Percentiles rank a stretch among this genome's conserved stretches.
phyloP scores from a whole-genome alignment of 2,888 invertebrate species.

The Eupeodes latifasciatus region DNA sequence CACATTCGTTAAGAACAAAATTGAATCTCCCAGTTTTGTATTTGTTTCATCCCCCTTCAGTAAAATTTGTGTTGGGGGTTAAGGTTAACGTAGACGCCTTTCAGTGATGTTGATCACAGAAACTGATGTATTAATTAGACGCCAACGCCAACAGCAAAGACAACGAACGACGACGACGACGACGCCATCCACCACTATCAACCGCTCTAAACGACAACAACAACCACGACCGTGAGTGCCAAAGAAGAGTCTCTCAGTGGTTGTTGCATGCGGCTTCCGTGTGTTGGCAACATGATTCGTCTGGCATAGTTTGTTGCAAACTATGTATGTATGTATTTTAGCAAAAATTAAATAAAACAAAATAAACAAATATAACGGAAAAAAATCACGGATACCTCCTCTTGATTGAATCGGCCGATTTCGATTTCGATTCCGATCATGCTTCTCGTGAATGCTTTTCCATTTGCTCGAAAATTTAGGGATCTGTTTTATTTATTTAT shows the following conservation, averaged over 20 bases:
- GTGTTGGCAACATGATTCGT: conserved; percentile 65
- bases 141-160: not conserved
- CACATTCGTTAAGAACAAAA: not conserved
- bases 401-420: conserved; percentile 4
- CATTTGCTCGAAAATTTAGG: not conserved
- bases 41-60: not conserved
- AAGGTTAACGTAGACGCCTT: conserved; percentile 17
- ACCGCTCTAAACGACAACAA: not conserved
- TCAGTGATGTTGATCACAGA: conserved; percentile 5
- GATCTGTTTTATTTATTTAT: conserved; percentile 3
- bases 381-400: not conserved
- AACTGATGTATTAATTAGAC: conserved; percentile 22
- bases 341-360: not conserved
- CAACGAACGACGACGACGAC: not conserved
- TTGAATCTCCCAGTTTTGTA: not conserved
- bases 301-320: conserved; percentile 58
- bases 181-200: not conserved
- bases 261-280: conserved; percentile 53
- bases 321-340: conserved; percentile 57
- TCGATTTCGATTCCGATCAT: conserved; percentile 46
- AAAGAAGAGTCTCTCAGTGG: conserved; percentile 24
- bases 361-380: conserved; percentile 18
- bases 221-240: conserved; percentile 24
- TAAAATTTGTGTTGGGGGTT: not conserved
- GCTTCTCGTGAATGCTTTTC: conserved; percentile 44